These are phyloP conservation scores for Salpingus planirostris DNA, from an alignment of 2,888 invertebrate genomes.

Conservation along the genomic window DNA sequence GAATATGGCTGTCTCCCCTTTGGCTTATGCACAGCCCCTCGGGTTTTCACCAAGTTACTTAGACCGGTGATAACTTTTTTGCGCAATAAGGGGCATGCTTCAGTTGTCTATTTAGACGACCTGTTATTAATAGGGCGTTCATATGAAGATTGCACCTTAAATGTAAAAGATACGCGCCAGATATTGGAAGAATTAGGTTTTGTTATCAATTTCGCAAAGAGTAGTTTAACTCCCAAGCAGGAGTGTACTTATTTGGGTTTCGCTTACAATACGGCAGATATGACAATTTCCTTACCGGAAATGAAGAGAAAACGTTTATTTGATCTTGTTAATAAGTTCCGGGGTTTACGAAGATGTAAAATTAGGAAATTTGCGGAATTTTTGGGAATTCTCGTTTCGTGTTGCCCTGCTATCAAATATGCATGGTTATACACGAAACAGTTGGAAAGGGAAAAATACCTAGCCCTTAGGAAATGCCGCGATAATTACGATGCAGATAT, in stretches of 20 bases:
- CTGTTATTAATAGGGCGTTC: not conserved
- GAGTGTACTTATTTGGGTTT: slow-evolving; percentile 4
- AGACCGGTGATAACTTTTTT: not conserved
- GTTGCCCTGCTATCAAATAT: slow-evolving; percentile 16
- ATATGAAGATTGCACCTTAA: not conserved
- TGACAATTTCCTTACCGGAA: slow-evolving; percentile 2
- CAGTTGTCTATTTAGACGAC: not conserved
- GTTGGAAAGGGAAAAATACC: slow-evolving; percentile 13
- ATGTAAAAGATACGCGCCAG: not conserved
- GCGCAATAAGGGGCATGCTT: not conserved
- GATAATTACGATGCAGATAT: slow-evolving; percentile 7
- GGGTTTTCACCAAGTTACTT: slow-evolving; percentile 9
- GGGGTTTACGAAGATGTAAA: slow-evolving; percentile 1
- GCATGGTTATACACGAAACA: slow-evolving; percentile 15
- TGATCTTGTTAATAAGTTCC: not conserved
- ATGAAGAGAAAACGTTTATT: not conserved
- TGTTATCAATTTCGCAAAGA: slow-evolving; percentile 4
- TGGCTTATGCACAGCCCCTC: slow-evolving; percentile 1
- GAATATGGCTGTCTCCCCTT: not conserved
- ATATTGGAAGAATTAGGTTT: slow-evolving; percentile 3
- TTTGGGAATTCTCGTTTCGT: slow-evolving; percentile 8
- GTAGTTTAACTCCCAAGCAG: not conserved
- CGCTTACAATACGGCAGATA: not conserved
- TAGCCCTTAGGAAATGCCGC: slow-evolving; percentile 5
- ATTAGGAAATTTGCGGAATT: slow-evolving; percentile 9